phyloP scores from a whole-genome alignment of 1,140 invertebrate genomes.

The Danaus plexippus region DNA sequence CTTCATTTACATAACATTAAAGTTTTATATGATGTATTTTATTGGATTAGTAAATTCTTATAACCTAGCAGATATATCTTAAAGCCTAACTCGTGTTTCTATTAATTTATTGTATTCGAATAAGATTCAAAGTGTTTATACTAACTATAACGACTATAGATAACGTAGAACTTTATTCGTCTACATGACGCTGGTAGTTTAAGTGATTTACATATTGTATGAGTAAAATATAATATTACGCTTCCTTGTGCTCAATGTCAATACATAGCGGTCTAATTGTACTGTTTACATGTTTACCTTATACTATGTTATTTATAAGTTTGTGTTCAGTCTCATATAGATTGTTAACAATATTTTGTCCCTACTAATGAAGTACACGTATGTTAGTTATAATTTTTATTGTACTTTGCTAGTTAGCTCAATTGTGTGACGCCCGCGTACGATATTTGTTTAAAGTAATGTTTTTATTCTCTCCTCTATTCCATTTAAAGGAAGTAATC shows the following conservation, averaged over 20 bases:
- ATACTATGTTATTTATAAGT: background rate
- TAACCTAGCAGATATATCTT: background rate
- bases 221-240: conserved; percentile 48
- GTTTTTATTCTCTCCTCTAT: conserved; percentile 9
- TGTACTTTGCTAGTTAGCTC: conserved; percentile 46
- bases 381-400: conserved; percentile 24
- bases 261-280: conserved; percentile 60
- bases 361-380: conserved; percentile 33
- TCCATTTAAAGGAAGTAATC: conserved; percentile 10
- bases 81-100: conserved; percentile 22
- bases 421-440: conserved; percentile 27
- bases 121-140: conserved; percentile 54
- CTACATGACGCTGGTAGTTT: conserved; percentile 63
- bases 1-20: too few species aligned
- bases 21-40: too few species aligned
- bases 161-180: conserved; percentile 52
- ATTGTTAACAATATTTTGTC: conserved; percentile 26
- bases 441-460: conserved; percentile 16
- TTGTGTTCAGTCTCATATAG: conserved; percentile 59
- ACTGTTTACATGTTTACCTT: background rate
- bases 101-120: conserved; percentile 55
- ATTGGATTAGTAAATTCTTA: too few species aligned
- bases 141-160: conserved; percentile 26
- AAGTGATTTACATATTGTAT: conserved; percentile 34
- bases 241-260: conserved; percentile 68